Conservation (phyloP, 2,888 invertebrate species). For the Epinotia bilunana region DNA sequence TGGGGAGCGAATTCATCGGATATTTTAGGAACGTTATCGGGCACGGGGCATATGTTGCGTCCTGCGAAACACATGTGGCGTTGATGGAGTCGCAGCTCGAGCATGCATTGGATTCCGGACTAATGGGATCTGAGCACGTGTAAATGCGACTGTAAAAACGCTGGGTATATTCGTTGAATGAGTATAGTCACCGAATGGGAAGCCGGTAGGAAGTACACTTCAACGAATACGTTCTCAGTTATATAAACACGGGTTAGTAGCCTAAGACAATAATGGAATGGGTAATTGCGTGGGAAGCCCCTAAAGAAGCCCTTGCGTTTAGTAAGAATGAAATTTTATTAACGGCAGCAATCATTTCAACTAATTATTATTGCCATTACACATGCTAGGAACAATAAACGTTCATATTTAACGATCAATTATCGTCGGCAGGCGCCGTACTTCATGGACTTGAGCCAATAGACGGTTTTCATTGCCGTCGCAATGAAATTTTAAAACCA, state of each 20-base stretch:
- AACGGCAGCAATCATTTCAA: background rate
- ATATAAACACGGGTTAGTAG: slow-evolving; percentile 25
- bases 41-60: slow-evolving; percentile 63
- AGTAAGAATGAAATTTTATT: background rate
- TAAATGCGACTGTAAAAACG: slow-evolving; percentile 24
- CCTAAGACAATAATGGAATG: slow-evolving; percentile 14
- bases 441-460: slow-evolving; percentile 51
- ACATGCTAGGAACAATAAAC: slow-evolving; percentile 17
- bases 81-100: slow-evolving; percentile 58
- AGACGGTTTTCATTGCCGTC: slow-evolving; percentile 46
- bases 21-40: slow-evolving; percentile 73
- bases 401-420: slow-evolving; percentile 46
- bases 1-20: slow-evolving; percentile 68
- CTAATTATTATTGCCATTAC: slow-evolving; percentile 17
- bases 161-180: slow-evolving; percentile 22
- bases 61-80: slow-evolving; percentile 65
- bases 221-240: slow-evolving; percentile 7
- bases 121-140: slow-evolving; percentile 29
- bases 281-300: background rate
- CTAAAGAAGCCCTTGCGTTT: background rate
- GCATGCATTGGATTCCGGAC: slow-evolving; percentile 53
- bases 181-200: slow-evolving; percentile 26
- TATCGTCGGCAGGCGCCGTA: slow-evolving; percentile 38
- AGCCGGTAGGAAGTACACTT: slow-evolving; percentile 34
- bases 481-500: slow-evolving; percentile 29